Conservation (phyloP, 2,113 vertebrate species). For the Lepisosteus osseus region DNA sequence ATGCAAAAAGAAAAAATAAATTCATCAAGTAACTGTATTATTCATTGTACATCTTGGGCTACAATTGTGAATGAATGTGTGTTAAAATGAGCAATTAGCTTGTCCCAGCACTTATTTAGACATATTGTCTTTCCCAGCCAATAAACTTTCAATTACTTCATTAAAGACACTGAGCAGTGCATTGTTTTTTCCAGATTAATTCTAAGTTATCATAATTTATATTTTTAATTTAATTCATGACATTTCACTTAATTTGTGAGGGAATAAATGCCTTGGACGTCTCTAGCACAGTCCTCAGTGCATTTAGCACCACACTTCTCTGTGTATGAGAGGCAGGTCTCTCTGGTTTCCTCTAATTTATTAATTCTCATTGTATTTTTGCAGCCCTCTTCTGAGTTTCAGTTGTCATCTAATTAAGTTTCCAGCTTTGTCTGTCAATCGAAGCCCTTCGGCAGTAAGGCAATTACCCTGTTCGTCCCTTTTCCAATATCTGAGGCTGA, state of each 20-base stretch:
- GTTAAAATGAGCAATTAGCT: slow-evolving; percentile 11
- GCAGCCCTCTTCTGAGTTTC: background rate
- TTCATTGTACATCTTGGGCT: slow-evolving; percentile 11
- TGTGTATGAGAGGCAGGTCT: background rate
- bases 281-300: background rate
- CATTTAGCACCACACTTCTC: too few relatives aligned
- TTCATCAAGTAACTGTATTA: slow-evolving; percentile 28
- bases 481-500: background rate
- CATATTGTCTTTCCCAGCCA: slow-evolving; percentile 21
- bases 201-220: slow-evolving; percentile 14
- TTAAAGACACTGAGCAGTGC: background rate
- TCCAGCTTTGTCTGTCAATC: background rate
- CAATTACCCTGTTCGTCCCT: background rate
- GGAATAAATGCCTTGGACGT: slow-evolving; percentile 15
- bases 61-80: slow-evolving; percentile 14
- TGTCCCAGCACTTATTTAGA: slow-evolving; percentile 17
- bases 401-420: slow-evolving; percentile 3
- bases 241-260: background rate
- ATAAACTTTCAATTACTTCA: slow-evolving; percentile 28
- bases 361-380: background rate
- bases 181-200: slow-evolving; percentile 21
- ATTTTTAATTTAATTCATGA: slow-evolving; percentile 21
- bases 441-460: background rate
- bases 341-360: background rate
- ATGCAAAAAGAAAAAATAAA: slow-evolving; percentile 19